These are phyloP conservation scores for Columba janthina DNA, from an alignment of 2,113 vertebrate genomes.

Conservation along the genomic window DNA sequence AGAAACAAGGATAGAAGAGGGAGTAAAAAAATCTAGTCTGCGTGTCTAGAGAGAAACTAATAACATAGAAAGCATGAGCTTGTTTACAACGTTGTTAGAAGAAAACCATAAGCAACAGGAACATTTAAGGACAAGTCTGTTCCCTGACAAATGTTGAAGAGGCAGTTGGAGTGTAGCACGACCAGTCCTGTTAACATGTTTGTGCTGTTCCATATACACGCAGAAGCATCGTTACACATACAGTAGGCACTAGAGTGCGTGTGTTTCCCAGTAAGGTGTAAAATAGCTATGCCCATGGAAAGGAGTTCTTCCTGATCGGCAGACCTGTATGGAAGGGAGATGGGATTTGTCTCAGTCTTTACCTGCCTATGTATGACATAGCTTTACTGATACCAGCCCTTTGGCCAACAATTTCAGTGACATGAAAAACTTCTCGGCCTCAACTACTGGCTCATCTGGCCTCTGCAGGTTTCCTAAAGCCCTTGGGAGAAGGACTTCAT, in stretches of 20 bases:
- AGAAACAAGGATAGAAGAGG: not conserved
- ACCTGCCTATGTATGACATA: not conserved
- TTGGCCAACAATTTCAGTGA: not conserved
- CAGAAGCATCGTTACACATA: not conserved
- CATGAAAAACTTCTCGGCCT: not conserved
- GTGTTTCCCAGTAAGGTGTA: not conserved
- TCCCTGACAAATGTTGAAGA: not conserved
- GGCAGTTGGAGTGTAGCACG: not conserved
- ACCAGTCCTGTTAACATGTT: not conserved
- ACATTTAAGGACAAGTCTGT: not conserved
- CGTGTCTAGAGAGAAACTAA: not conserved
- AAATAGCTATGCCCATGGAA: not conserved
- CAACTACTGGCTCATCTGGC: fast-evolving
- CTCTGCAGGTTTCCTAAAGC: not conserved
- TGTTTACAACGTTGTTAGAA: not conserved
- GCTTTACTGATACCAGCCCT: not conserved
- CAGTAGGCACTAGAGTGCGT: not conserved
- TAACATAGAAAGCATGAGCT: not conserved
- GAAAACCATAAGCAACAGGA: not conserved
- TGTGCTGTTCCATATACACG: not conserved
- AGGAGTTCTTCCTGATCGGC: not conserved
- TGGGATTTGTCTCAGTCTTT: not conserved
- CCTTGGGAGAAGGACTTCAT: not conserved
- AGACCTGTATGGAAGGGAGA: not conserved
- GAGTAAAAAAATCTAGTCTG: not conserved